A percentile compares a stretch with the other conserved stretches of the same genome.
Evolutionary conservation across 2,113 vertebrate genomes (phyloP).

Genomic region (Lasiurus borealis): DNA sequence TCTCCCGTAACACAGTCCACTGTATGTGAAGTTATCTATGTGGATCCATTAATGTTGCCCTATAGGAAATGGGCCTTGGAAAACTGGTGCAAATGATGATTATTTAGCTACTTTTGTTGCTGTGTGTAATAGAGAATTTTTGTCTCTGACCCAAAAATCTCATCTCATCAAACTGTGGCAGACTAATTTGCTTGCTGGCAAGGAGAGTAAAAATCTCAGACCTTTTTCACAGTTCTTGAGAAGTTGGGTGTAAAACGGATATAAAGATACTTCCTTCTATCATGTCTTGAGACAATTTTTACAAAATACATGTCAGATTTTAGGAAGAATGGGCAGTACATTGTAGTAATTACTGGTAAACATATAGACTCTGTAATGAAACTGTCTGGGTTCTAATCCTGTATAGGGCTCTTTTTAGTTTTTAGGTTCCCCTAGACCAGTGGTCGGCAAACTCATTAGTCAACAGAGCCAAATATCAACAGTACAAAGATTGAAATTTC

Average conservation of each 20-base stretch:
- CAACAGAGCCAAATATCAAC: no score
- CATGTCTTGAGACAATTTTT: conserved; percentile 5
- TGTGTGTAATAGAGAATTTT: neutral
- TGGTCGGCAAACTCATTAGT: no score
- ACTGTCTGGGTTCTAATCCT: neutral
- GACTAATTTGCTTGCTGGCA: neutral
- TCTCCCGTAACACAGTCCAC: neutral
- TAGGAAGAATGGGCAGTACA: neutral
- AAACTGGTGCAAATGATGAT: neutral
- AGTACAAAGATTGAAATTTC: no score
- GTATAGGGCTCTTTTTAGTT: neutral
- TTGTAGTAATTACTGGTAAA: neutral
- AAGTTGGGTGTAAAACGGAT: neutral
- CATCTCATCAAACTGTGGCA: neutral
- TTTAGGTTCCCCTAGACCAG: neutral
- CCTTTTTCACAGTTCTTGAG: neutral
- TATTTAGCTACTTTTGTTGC: neutral
- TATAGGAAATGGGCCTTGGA: neutral
- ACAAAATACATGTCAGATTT: neutral
- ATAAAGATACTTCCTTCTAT: neutral
- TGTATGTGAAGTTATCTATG: neutral
- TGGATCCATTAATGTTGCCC: neutral
- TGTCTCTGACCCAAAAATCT: neutral
- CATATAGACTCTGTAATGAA: neutral
- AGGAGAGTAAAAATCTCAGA: conserved; percentile 27